Conservation (phyloP, 2,113 vertebrate genomes). For the Poecilia latipinna region DNA sequence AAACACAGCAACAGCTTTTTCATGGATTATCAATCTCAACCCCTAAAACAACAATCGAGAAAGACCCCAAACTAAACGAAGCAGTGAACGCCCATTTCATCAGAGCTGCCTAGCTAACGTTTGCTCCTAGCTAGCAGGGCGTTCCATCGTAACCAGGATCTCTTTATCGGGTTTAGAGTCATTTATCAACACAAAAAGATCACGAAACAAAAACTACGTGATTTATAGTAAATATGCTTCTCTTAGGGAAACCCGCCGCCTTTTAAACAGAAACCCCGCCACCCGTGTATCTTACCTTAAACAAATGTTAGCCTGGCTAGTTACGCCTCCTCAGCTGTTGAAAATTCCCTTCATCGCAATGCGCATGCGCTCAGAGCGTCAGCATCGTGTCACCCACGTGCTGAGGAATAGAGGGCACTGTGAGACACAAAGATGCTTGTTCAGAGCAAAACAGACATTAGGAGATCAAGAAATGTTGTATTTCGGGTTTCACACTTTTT, state of each 20-base stretch:
- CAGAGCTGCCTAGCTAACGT: constrained; percentile 61
- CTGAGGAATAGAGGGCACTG: constrained; percentile 8
- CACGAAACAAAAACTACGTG: rapidly evolving
- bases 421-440: background rate
- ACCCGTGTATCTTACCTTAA: constrained; percentile 75
- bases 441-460: background rate
- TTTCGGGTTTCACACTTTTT: background rate
- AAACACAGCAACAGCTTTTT: background rate
- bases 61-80: constrained; percentile 23
- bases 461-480: background rate
- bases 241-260: background rate
- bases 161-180: background rate
- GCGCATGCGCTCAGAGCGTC: constrained; percentile 71
- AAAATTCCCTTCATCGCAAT: constrained; percentile 71
- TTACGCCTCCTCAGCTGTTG: constrained; percentile 76
- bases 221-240: background rate
- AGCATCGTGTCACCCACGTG: constrained; percentile 62
- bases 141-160: constrained; percentile 24
- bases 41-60: constrained; percentile 1
- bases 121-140: constrained; percentile 49
- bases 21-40: background rate
- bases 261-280: constrained; percentile 14
- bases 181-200: background rate
- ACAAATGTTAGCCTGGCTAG: constrained; percentile 68
- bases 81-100: constrained; percentile 78